Base-by-base conservation (phyloP, 2,888 invertebrate species). In the Stegana nigrithorax region DNA sequence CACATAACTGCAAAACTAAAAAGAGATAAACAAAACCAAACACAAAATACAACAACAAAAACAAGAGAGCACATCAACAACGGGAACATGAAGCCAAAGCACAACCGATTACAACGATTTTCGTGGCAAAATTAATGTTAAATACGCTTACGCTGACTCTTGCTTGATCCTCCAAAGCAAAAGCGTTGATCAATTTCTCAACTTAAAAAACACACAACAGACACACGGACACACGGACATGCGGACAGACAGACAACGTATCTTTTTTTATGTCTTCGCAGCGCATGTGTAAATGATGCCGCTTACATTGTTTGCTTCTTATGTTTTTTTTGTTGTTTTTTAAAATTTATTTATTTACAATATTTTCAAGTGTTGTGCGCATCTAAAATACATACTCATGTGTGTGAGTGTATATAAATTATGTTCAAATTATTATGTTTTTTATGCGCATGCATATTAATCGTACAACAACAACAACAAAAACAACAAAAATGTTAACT, bases 341-440 rank as follows among this genome's bases (percentile, higher is more conserved):
- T n/a, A n/a, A 39, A 78, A 78, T 78, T 75, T 36, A 51, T 51
- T 75, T 78, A 75, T 62, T 73, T 67, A 73, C 75, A 78, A 78
- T 78, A n/a, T 78, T 55, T 55, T 55, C 53, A 55, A 55, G 53
- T 55, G 53, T 55, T 55, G 10, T 14, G 21, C 47, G 17, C 25
- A 74, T n/a, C n/a, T n/a, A n/a, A n/a, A n/a, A n/a, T n/a, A n/a
- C n/a, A n/a, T n/a, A n/a, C n/a, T n/a, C n/a, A n/a, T n/a, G n/a
- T n/a, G n/a, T n/a, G n/a, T n/a, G n/a, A n/a, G n/a, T n/a, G n/a
- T 78, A 79, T 76, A 77, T 75, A 78, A 75, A 75, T 78, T 78
- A 75, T 76, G 69, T 73, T 66, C 68, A 73, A 76, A 78, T 74
- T 75, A 76, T 78, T 72, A 70, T 78, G 79, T 76, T 74, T 72